Evolutionary conservation across 92 coral and sea anemone species (phyloP).

Genomic region (Scolanthus callimorphus): DNA sequence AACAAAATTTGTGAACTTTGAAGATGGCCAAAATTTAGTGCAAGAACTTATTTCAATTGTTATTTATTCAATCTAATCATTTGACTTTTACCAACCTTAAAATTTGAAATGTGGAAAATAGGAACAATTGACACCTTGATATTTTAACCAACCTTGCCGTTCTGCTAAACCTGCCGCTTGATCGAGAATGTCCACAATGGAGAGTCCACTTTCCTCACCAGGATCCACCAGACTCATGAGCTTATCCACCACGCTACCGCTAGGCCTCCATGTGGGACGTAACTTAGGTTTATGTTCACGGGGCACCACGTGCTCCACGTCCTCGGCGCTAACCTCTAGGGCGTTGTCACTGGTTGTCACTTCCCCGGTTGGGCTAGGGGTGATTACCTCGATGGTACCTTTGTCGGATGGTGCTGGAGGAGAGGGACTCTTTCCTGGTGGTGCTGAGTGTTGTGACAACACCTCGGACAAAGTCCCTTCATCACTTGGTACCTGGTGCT

Average conservation of each 20-base stretch:
- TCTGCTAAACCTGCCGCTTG: conserved; percentile 64
- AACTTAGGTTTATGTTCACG: conserved; percentile 22
- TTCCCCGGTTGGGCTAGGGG: background rate
- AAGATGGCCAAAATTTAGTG: too few relatives aligned
- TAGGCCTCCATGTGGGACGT: conserved; percentile 82
- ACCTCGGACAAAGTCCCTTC: background rate
- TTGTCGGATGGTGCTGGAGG: background rate
- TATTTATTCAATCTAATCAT: too few relatives aligned
- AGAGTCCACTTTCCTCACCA: conserved; percentile 71
- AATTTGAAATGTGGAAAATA: too few relatives aligned
- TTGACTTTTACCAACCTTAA: too few relatives aligned
- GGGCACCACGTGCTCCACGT: conserved; percentile 1
- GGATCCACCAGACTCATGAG: conserved; percentile 70
- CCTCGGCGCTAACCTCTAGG: background rate
- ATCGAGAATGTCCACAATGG: conserved; percentile 68
- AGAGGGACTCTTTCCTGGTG: background rate
- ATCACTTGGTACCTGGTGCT: background rate
- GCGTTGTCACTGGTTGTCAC: background rate
- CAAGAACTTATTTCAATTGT: too few relatives aligned
- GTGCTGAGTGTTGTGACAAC: background rate
- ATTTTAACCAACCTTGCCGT: conserved; percentile 68
- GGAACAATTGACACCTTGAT: too few relatives aligned
- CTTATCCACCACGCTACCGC: conserved; percentile 71
- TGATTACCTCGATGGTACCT: background rate
- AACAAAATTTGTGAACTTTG: too few relatives aligned